phyloP scores from a whole-genome alignment of 2,113 vertebrate species.

The Raja brachyura region DNA sequence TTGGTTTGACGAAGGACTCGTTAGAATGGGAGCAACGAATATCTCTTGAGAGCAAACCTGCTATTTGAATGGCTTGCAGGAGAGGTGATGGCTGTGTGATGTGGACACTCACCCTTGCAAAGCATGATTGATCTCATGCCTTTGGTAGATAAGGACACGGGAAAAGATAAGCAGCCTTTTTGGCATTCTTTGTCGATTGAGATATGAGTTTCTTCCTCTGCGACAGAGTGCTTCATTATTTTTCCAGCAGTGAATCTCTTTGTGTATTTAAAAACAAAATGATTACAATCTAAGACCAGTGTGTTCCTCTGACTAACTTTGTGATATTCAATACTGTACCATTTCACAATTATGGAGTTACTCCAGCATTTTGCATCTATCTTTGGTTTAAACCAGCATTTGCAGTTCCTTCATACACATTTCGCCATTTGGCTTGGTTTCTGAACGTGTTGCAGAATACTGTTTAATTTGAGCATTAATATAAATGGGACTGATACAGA shows the following conservation, averaged over 20 bases:
- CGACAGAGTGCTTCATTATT: neutral
- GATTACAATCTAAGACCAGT: neutral
- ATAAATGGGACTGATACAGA: too few species aligned
- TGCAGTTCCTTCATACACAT: too few species aligned
- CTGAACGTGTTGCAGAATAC: neutral
- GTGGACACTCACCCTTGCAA: neutral
- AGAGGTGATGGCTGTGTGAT: slow-evolving; percentile 5
- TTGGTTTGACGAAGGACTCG: neutral
- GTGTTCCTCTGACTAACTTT: neutral
- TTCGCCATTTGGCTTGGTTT: neutral
- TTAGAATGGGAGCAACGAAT: neutral
- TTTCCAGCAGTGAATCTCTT: neutral
- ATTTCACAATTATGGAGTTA: neutral
- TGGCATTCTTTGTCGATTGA: neutral
- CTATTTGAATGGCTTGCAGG: neutral
- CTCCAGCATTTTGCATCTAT: too few species aligned
- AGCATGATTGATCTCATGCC: neutral
- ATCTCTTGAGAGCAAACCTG: neutral
- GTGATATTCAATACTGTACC: neutral
- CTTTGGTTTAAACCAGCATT: too few species aligned
- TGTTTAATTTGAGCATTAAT: neutral
- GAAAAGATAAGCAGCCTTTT: neutral
- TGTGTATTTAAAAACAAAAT: too few species aligned
- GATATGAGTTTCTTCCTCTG: neutral
- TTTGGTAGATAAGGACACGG: neutral